Base-by-base conservation (phyloP, 2,797 vertebrate genomes). In the Epinephelus awoara region DNA sequence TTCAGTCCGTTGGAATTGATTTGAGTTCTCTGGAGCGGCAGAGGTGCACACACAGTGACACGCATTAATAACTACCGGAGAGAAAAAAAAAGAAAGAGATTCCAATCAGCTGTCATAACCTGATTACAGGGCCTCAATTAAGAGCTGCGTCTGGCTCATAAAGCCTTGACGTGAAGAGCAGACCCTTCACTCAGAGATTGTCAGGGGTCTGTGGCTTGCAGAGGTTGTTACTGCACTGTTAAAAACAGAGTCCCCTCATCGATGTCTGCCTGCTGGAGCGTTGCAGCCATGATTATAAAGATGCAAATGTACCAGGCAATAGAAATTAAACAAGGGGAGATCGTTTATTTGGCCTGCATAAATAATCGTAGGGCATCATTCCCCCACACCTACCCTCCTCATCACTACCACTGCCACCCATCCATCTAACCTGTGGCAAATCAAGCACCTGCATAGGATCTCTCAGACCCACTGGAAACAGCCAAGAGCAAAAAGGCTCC, bases 381-480 rank as follows among this genome's bases (percentile, higher is more conserved):
- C 71, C 54, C 71, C 74, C 49, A 52, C 61, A 5, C 63, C 77
- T 77, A 68, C 64, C 47, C 17, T 19, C 47, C 47, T 6, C 3
- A 44, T 52, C 17, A 18, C 42, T 27, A 34, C 34, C 76, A 72
- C 13, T 59, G 14, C 72, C 85, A 87, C 82, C 76, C 69, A 85
- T 90, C 83, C 47, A 15, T 79, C 67, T 87, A 90, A 93, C 91
- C 90, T 87, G 88, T 91, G 82, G 90, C 82, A 87, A 89, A 88
- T 86, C 73, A 79, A 80, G 83, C 85, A 91, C 86, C 84, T 89
- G 83, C 89, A 89, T 51, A 69, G 75, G 64, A 55, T 77, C 64
- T 65, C 77, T 71, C 57, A 75, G 59, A 6, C 61, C 58, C 78
- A 51, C 64, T 67, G 54, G 77, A 80, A 83, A 82, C 55, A 56